Base-by-base conservation (phyloP, 2,888 invertebrate species). In the Andricus curvator region DNA sequence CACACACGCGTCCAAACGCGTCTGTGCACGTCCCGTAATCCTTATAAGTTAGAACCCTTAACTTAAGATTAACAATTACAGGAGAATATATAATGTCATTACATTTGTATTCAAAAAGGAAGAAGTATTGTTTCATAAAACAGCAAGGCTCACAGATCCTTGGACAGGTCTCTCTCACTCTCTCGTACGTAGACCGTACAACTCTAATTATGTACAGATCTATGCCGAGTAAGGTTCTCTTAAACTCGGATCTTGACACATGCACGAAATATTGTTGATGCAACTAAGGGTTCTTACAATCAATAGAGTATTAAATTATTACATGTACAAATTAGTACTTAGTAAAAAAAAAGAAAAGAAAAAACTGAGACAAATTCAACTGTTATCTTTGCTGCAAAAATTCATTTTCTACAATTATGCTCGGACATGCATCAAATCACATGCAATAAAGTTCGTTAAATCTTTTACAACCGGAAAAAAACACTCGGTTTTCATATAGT, bases 241-340 rank as follows among this genome's bases (percentile, higher is more conserved):
- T 74, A 74, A 74, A 74, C 74, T 74, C 74, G 74, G 56, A 56
- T 56, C n/a, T 74, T 74, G 51, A 51, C 51, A 48, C 70, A 25
- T 70, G 74, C 74, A 74, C n/a, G 56, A 86, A 86, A 84, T 82
- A 85, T 80, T 82, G 81, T 81, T 84, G 81, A 88, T 86, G 84
- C 85, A 88, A 88, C 87, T 88, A 88, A 88, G 84, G 83, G 86
- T 86, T 80, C 86, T 88, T 86, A 88, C 86, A 87, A 86, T 84
- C 86, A 85, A 85, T 88, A 86, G 85, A 86, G 87, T 88, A 89
- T 90, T 90, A 87, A 90, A 89, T 90, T 88, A 90, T 88, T 88
- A 88, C 86, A 87, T 88, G 89, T 88, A 89, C 86, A 88, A 85
- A 83, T 88, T 88, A 88, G 85, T 88, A 88, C 85, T 85, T 87